Conservation (phyloP, 2,888 invertebrate genomes). For the Ctena decussata region DNA sequence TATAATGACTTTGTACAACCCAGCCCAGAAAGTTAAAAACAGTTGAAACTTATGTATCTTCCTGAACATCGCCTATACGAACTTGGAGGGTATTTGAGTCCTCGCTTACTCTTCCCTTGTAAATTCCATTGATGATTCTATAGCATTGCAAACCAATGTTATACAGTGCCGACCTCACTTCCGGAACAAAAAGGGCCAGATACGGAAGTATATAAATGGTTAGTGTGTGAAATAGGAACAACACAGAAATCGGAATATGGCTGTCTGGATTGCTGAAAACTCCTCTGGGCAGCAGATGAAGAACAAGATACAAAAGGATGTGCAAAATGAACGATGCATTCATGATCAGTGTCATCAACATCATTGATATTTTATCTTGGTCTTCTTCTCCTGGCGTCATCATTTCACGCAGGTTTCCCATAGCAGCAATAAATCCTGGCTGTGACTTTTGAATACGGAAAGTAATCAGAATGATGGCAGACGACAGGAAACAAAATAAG, state of each 20-base stretch:
- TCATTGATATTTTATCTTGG: constrained; percentile 23
- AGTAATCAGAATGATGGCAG: neutral
- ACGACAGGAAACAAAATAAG: constrained; percentile 23
- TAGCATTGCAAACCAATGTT: neutral
- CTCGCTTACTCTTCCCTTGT: neutral
- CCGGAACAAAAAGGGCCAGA: constrained; percentile 34
- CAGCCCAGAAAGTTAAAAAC: too few species aligned
- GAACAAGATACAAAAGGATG: neutral
- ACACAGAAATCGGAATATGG: neutral
- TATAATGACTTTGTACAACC: too few species aligned
- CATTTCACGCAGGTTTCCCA: constrained; percentile 32
- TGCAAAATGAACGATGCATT: constrained; percentile 22
- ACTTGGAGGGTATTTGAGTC: neutral
- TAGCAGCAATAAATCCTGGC: neutral
- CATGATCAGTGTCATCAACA: constrained; percentile 22
- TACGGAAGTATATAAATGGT: constrained; percentile 36
- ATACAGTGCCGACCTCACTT: constrained; percentile 25
- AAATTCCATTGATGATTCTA: neutral
- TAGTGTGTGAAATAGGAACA: constrained; percentile 28
- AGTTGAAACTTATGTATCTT: too few species aligned
- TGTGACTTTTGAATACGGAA: constrained; percentile 25
- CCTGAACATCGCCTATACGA: neutral
- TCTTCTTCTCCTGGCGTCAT: neutral
- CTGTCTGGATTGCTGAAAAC: neutral
- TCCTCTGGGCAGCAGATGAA: neutral